Conservation (phyloP, 2,888 invertebrate species). For the Cryptocephalus moraei region DNA sequence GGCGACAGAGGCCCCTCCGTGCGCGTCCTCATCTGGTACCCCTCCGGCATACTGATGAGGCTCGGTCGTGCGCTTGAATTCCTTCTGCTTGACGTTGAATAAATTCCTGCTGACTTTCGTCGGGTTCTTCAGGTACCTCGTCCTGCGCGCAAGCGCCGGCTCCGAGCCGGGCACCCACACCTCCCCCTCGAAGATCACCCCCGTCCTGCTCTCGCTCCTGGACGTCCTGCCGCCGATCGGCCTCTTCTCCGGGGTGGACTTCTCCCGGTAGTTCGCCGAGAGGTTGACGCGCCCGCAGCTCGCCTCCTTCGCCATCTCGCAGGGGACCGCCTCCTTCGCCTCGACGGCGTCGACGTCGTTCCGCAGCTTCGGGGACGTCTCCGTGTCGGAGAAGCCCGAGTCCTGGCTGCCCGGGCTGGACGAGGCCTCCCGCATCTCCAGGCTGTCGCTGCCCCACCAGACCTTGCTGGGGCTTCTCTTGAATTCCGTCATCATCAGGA, state of each 20-base stretch:
- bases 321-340: constrained; percentile 15
- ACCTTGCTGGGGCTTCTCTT: constrained; percentile 58
- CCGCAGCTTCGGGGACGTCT: constrained; percentile 46
- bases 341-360: constrained; percentile 30
- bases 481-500: constrained; percentile 49
- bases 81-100: constrained; percentile 22
- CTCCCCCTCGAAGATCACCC: constrained; percentile 11
- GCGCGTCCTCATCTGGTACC: constrained; percentile 21
- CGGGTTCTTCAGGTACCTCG: constrained; percentile 23
- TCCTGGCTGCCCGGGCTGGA: constrained; percentile 58
- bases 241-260: constrained; percentile 26
- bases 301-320: constrained; percentile 28
- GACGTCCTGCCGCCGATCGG: constrained; percentile 13
- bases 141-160: constrained; percentile 16
- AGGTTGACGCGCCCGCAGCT: constrained; percentile 16
- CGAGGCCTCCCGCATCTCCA: constrained; percentile 41
- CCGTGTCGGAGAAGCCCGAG: constrained; percentile 72
- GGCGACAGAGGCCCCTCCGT: constrained; percentile 21
- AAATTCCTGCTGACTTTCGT: constrained; percentile 34
- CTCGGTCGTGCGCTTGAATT: constrained; percentile 17
- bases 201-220: constrained; percentile 14
- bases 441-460: constrained; percentile 47
- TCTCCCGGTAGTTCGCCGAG: constrained; percentile 37
- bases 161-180: constrained; percentile 14
- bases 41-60: constrained; percentile 32